Evolutionary conservation across 1,140 invertebrate species (phyloP).

Genomic region (Vollenhovia emeryi): DNA sequence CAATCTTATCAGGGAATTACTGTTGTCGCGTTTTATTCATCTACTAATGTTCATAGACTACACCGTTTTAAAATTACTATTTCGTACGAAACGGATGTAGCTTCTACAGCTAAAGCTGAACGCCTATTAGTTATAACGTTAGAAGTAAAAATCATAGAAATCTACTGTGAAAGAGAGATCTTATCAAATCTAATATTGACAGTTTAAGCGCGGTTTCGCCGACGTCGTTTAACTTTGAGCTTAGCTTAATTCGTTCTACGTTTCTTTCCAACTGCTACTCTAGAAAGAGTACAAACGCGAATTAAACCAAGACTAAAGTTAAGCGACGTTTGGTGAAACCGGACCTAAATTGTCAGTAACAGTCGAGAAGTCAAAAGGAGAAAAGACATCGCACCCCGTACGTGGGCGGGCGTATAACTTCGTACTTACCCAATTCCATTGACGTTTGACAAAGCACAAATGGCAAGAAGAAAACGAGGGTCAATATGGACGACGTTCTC

Average conservation of each 20-base stretch:
- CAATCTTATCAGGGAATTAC: background rate
- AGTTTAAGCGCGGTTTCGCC: too few relatives aligned
- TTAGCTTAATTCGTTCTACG: too few relatives aligned
- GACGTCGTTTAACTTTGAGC: too few relatives aligned
- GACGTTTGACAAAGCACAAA: slow-evolving; percentile 71
- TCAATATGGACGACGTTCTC: slow-evolving; percentile 45
- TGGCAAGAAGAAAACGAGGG: slow-evolving; percentile 62
- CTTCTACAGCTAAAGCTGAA: background rate
- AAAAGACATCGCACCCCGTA: background rate
- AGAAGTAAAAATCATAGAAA: background rate
- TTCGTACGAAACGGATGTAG: background rate
- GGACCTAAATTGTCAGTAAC: too few relatives aligned
- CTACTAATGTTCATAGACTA: background rate
- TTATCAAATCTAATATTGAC: background rate
- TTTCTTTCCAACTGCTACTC: too few relatives aligned
- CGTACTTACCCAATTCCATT: slow-evolving; percentile 76
- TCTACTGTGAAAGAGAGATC: background rate
- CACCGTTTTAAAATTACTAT: background rate
- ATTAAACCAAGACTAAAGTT: too few relatives aligned
- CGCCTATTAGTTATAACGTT: background rate
- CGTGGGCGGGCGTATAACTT: background rate
- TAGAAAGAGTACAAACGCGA: too few relatives aligned
- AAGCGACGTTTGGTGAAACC: too few relatives aligned
- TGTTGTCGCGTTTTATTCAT: background rate
- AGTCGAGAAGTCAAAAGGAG: background rate